Evolutionary conservation across 1,140 invertebrate species (phyloP), one percentile per base, ranked within the genome.

Genomic region (Acromyrmex charruanus): DNA sequence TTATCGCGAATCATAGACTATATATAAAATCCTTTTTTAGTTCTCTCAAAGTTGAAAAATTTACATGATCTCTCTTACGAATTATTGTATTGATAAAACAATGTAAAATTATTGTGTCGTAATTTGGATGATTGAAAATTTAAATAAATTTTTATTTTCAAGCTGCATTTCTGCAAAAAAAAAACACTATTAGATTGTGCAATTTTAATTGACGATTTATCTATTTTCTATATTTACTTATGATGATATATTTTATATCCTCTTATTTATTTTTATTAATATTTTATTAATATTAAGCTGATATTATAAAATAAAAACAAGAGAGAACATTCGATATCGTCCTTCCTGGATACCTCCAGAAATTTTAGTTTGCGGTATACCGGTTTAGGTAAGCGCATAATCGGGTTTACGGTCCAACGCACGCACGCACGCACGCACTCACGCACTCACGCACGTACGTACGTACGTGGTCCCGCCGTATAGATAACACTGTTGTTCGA

Each of bases 401-500:
- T 84, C 69, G 77, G 21, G 79, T 63, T 81, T 75, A 55, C 59
- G 68, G 79, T 82, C 66, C 53, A 49, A 72, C 53, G 55, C 79
- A 81, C 31, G 80, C 68, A 81, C 31, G 31, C 31, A 5, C 79
- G 80, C 69, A 80, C 61, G 66, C 35, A 61, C 35, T 39, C 59
- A 74, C 39, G 58, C 55, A 81, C 79, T 39, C 39, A 80, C 51
- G 51, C 31, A 80, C 63, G 66, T 51, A 79, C 39, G 51, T 31
- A 59, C 51, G 68, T 75, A 74, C 69, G 80, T 61, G 69, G 80
- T 75, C 53, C 55, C n/a, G n/a, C 69, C 39, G 25, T 84, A 75
- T 61, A 74, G 80, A 74, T 84, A 84, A 74, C 80, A 75, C 80
- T 74, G 80, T 84, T 84, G 55, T 84, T 84, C 80, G 80, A 82